These are phyloP conservation scores for Chionis minor DNA, from an alignment of 2,113 vertebrate genomes.

Conservation along the genomic window DNA sequence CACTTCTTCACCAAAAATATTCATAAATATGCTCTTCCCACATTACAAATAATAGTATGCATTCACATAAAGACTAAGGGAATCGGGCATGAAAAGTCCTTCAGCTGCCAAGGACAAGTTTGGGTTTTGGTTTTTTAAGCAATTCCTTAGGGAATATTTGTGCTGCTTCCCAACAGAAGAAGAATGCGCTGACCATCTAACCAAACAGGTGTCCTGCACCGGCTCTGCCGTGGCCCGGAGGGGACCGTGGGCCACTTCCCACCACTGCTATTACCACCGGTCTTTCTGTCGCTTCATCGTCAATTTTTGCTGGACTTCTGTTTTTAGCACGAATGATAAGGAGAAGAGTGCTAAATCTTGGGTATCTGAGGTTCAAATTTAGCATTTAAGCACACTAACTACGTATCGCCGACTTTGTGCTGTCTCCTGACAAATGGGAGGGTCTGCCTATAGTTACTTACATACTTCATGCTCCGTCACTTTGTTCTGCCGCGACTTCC, in stretches of 20 bases:
- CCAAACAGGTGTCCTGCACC: neutral
- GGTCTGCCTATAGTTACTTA: neutral
- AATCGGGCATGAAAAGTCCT: neutral
- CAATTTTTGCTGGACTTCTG: neutral
- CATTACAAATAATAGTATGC: neutral
- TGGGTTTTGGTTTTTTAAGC: neutral
- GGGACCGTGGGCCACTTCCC: neutral
- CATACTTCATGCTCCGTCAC: neutral
- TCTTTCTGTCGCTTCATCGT: neutral
- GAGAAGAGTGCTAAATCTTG: neutral
- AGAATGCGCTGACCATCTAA: neutral
- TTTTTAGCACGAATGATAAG: neutral
- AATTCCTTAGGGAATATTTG: neutral
- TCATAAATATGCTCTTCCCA: neutral
- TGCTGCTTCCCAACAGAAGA: neutral
- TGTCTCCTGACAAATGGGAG: neutral
- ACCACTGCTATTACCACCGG: neutral
- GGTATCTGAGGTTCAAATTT: neutral
- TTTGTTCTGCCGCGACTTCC: conserved; percentile 28
- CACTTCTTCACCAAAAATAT: neutral
- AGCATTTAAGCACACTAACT: neutral
- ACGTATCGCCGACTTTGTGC: neutral
- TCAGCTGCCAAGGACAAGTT: neutral
- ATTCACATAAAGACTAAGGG: neutral
- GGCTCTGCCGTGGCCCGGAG: neutral